Conservation (phyloP, 2,888 invertebrate genomes). For the Lycia hirtaria region DNA sequence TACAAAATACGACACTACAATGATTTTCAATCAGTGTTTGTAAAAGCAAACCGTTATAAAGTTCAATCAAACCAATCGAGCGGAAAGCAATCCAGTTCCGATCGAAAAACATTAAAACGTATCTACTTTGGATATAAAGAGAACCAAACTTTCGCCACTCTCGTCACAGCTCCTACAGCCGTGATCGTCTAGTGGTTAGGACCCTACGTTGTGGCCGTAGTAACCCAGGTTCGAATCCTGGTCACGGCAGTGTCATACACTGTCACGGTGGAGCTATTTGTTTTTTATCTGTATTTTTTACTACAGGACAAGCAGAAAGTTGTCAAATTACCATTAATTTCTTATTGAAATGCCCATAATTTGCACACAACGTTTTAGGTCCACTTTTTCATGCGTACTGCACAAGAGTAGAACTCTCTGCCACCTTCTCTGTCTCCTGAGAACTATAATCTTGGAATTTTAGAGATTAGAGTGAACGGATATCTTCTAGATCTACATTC, state of each 20-base stretch:
- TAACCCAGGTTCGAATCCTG: constrained; percentile 89
- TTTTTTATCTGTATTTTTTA: too few species aligned
- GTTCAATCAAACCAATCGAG: constrained; percentile 27
- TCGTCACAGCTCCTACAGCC: constrained; percentile 73
- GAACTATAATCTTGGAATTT: too few species aligned
- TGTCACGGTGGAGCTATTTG: constrained; percentile 58
- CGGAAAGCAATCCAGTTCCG: constrained; percentile 18
- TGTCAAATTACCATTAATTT: too few species aligned
- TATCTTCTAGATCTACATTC: too few species aligned
- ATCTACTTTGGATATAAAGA: constrained; percentile 13
- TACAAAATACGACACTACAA: too few species aligned
- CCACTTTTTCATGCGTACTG: too few species aligned
- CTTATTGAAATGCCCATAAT: too few species aligned
- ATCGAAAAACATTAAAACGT: constrained; percentile 4
- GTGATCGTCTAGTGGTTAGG: constrained; percentile 91
- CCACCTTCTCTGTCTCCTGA: too few species aligned
- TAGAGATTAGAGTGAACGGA: too few species aligned
- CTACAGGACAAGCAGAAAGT: too few species aligned
- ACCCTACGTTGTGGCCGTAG: constrained; percentile 90
- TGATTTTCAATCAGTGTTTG: constrained; percentile 1
- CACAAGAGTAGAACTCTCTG: too few species aligned
- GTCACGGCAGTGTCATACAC: constrained; percentile 68
- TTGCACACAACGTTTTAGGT: too few species aligned
- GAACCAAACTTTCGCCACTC: constrained; percentile 16
- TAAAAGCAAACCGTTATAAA: not conserved